Conservation (phyloP, 1,140 invertebrate genomes). For the Zaprionus ghesquierei region DNA sequence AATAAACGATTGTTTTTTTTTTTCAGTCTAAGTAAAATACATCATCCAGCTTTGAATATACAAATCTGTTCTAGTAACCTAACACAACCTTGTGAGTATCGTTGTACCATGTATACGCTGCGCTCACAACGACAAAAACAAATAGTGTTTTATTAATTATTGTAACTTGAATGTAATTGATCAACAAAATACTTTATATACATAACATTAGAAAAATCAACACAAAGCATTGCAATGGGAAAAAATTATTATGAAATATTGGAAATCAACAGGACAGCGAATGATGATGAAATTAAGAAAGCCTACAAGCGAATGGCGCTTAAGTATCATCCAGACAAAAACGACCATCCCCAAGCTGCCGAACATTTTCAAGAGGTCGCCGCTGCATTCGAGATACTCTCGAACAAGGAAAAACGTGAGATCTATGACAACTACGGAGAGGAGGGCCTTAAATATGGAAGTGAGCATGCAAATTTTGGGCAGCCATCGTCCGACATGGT, state of each 20-base stretch:
- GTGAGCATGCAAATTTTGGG: slow-evolving; percentile 18
- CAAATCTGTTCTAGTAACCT: no score
- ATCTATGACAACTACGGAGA: slow-evolving; percentile 55
- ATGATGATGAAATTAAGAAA: slow-evolving; percentile 45
- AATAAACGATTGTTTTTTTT: no score
- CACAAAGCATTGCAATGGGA: slow-evolving; percentile 34
- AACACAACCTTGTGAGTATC: background rate
- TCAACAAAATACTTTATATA: background rate
- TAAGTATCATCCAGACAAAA: slow-evolving; percentile 62
- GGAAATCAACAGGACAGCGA: slow-evolving; percentile 45
- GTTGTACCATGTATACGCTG: background rate
- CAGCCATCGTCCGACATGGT: slow-evolving; percentile 55
- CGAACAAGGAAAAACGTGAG: slow-evolving; percentile 57
- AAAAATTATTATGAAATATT: slow-evolving; percentile 58
- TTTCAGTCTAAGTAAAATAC: no score
- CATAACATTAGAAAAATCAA: background rate
- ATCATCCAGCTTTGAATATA: no score
- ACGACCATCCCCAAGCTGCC: slow-evolving; percentile 60
- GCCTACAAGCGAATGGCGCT: slow-evolving; percentile 62
- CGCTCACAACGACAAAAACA: background rate
- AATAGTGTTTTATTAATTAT: background rate
- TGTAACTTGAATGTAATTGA: background rate
- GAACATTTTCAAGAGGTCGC: slow-evolving; percentile 53
- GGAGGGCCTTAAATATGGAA: slow-evolving; percentile 39
- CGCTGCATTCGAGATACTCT: slow-evolving; percentile 58